Percentiles rank a stretch among this genome's conserved stretches.
Conservation (phyloP, 2,888 invertebrate genomes). For the Idaea aversata region DNA sequence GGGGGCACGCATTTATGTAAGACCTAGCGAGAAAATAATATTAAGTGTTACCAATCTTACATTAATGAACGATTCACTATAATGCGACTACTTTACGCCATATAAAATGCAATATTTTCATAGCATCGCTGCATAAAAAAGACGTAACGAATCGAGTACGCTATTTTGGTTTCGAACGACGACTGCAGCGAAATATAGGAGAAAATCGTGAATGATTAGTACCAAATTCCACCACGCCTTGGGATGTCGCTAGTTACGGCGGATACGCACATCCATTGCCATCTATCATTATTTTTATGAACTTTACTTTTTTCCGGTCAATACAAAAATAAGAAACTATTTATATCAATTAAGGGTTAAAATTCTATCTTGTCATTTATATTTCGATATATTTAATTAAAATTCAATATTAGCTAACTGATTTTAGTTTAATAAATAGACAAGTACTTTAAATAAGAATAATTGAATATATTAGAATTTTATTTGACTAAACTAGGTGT, state of each 20-base stretch:
- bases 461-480: background rate
- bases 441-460: background rate
- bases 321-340: background rate
- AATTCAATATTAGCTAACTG: too few relatives aligned
- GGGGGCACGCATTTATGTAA: conserved; percentile 68
- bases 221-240: conserved; percentile 46
- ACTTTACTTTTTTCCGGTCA: conserved; percentile 13
- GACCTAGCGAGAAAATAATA: conserved; percentile 75
- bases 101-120: conserved; percentile 76
- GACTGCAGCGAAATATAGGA: conserved; percentile 66
- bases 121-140: conserved; percentile 77
- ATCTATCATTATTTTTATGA: conserved; percentile 11
- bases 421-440: too few relatives aligned
- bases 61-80: conserved; percentile 81
- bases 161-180: conserved; percentile 73
- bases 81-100: conserved; percentile 79
- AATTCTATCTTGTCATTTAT: too few relatives aligned
- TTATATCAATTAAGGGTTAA: too few relatives aligned
- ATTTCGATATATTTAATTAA: too few relatives aligned
- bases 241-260: conserved; percentile 46
- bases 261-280: conserved; percentile 15
- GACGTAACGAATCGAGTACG: conserved; percentile 75
- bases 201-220: conserved; percentile 57
- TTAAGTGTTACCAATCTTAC: conserved; percentile 81
- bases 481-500: too few relatives aligned